phyloP scores from a whole-genome alignment of 2,113 vertebrate species.

The Elachura formosa region DNA sequence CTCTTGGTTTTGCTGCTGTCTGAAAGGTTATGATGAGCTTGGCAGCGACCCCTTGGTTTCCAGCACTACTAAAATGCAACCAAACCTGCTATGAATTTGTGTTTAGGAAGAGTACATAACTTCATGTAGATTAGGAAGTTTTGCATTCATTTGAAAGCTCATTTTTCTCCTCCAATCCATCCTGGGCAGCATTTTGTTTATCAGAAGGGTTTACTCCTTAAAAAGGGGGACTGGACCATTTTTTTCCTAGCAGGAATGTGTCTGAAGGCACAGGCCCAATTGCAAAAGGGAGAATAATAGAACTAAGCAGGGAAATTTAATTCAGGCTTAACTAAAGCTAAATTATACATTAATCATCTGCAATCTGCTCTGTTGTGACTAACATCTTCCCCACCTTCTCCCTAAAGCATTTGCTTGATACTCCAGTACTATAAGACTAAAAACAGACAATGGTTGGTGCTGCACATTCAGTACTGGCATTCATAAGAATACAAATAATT shows the following conservation, averaged over 20 bases:
- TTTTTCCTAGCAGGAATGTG: background rate
- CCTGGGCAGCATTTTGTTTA: background rate
- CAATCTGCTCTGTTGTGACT: slow-evolving; percentile 24
- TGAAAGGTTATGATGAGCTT: background rate
- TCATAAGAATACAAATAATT: background rate
- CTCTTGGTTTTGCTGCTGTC: background rate
- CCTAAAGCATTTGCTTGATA: background rate
- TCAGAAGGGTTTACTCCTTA: background rate
- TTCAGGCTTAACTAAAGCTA: slow-evolving; percentile 19
- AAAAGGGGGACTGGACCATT: background rate
- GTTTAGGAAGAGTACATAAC: background rate
- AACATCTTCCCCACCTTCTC: background rate
- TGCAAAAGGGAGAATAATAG: background rate
- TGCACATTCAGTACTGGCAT: background rate
- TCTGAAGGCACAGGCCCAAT: background rate
- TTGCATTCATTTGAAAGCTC: background rate
- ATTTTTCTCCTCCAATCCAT: background rate
- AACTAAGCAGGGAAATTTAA: slow-evolving; percentile 1
- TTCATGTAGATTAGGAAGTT: background rate
- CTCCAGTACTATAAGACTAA: background rate
- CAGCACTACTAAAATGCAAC: background rate
- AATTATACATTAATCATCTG: background rate
- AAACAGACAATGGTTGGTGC: background rate
- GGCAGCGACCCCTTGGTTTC: background rate
- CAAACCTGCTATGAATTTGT: background rate